Percentiles rank a stretch among this genome's conserved stretches.
These are phyloP conservation scores for Epiblema foenella DNA, from an alignment of 2,888 invertebrate species.

Conservation along the genomic window DNA sequence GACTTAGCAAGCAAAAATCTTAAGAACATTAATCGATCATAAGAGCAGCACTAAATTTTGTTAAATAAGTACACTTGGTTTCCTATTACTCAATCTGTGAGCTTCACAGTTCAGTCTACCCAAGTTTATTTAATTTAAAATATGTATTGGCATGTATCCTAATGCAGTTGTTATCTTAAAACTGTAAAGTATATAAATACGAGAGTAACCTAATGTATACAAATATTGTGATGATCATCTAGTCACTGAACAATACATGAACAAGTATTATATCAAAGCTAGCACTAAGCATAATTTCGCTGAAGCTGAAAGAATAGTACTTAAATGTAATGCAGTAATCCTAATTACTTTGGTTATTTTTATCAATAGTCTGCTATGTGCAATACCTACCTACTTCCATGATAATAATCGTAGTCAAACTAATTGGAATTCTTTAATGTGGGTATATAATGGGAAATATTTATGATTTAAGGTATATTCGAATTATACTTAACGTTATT, in stretches of 20 bases:
- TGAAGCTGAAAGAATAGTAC: background rate
- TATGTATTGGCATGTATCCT: background rate
- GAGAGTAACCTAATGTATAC: background rate
- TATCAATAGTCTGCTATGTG: background rate
- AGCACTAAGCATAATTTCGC: constrained; percentile 2
- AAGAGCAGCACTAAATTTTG: background rate
- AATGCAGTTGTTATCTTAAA: background rate
- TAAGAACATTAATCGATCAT: background rate
- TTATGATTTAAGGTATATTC: constrained; percentile 17
- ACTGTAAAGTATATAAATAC: background rate
- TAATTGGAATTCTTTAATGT: constrained; percentile 7
- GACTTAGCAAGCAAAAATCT: background rate
- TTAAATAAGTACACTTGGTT: too few relatives aligned
- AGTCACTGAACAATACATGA: background rate
- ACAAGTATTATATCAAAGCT: background rate
- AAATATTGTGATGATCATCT: background rate
- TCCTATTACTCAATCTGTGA: background rate
- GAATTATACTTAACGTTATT: constrained; percentile 17
- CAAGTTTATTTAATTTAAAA: background rate
- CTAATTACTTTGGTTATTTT: background rate
- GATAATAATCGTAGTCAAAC: background rate
- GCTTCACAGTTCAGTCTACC: background rate
- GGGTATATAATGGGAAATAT: constrained; percentile 4
- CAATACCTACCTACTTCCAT: background rate
- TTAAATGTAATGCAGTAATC: background rate